Evolutionary conservation across 2,888 invertebrate species (phyloP), one percentile per base, ranked within the genome.

Genomic region (Leptopilina myrica): DNA sequence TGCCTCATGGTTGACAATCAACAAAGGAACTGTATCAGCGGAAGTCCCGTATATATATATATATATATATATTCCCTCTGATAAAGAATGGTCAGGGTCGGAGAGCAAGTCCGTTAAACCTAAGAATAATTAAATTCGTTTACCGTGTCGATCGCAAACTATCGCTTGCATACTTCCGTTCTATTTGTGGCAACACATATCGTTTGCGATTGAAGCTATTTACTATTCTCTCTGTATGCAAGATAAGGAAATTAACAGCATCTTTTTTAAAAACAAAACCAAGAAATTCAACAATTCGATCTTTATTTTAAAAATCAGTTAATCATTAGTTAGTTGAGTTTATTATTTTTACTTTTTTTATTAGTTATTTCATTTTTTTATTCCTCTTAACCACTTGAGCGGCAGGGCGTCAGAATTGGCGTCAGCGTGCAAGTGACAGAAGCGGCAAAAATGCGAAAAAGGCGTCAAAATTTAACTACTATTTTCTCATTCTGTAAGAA

Each of bases 1-100:
- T 79, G 66, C 79, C 56, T 78, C 76, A 59, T 20, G 49, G 53
- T 64, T 53, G 64, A 76, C 76, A 64, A 46, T 26, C 15, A 73
- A 73, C 53, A 64, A 46, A 64, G 64, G 20, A 76, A 73, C 26
- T 33, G n/a, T 73, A 73, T 73, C 73, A 73, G 53, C 56, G 73
- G 73, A 73, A 56, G 73, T 73, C 73, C 20, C 20, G 33, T 5
- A 56, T 56, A 56, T 56, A 49, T 49, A 49, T 49, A 49, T 49
- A 40, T 5, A 56, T 56, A 56, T 56, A 49, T 49, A 49, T 49
- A 49, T 49, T 49, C 49, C 56, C 33, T n/a, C 14, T 56, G 73
- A 73, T 73, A 53, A 73, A 53, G 33, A 73, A 26, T 53, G 73
- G 73, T 73, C 73, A 73, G 73, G 73, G 73, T 73, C 56, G 53